Percentiles rank a stretch among this genome's conserved stretches.
phyloP scores from a whole-genome alignment of 2,113 vertebrate species.

The Nycticryphes semicollaris region DNA sequence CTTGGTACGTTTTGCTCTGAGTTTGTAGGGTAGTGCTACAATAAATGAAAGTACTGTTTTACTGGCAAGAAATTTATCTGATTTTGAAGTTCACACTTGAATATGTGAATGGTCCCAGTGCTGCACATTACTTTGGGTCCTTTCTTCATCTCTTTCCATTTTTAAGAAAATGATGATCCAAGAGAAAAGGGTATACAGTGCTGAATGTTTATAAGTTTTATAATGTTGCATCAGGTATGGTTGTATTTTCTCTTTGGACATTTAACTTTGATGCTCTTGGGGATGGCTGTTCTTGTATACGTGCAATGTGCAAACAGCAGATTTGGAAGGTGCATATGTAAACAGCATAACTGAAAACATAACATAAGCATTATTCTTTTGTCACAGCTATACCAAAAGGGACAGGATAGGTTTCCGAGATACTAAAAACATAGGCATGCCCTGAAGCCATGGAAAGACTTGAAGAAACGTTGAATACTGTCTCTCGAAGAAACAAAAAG shows the following conservation, averaged over 20 bases:
- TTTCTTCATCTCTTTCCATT: not conserved
- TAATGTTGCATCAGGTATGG: not conserved
- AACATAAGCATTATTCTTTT: slow-evolving; percentile 69
- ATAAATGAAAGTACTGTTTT: not conserved
- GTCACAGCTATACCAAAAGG: slow-evolving; percentile 64
- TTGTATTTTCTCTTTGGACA: not conserved
- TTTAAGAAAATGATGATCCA: not conserved
- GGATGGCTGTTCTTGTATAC: not conserved
- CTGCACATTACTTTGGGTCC: not conserved
- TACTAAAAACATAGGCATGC: slow-evolving; percentile 68
- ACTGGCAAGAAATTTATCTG: not conserved
- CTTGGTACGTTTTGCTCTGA: not conserved
- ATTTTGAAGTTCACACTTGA: not conserved
- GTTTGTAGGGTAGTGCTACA: not conserved
- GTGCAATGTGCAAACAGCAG: not conserved
- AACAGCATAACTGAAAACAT: slow-evolving; percentile 22
- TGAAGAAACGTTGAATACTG: slow-evolving; percentile 68
- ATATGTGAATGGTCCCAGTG: not conserved
- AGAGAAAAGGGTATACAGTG: not conserved
- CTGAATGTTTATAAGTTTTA: not conserved
- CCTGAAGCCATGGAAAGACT: slow-evolving; percentile 65
- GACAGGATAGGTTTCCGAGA: slow-evolving; percentile 71
- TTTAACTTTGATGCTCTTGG: slow-evolving; percentile 2
- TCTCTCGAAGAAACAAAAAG: slow-evolving; percentile 66
- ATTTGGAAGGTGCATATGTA: not conserved